Conservation (phyloP, 23 tunicate genomes). For the Styela clava region DNA sequence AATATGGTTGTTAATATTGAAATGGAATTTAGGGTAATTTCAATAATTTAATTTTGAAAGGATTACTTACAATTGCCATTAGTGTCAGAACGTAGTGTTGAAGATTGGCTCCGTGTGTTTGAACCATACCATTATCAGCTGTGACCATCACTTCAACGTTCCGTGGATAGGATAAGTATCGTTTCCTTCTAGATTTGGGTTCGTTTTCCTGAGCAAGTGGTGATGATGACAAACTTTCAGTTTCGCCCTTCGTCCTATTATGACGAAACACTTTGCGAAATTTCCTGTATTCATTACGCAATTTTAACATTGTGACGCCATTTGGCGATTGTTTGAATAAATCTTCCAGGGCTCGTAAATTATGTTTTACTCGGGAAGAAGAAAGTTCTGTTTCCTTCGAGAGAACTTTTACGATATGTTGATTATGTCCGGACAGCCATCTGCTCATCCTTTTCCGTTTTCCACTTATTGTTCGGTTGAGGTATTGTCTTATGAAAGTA, state of each 20-base stretch:
- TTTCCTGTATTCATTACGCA: background rate
- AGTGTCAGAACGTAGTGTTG: slow-evolving; percentile 83
- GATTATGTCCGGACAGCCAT: background rate
- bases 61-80: slow-evolving; percentile 96
- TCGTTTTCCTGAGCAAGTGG: background rate
- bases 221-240: background rate
- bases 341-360: background rate
- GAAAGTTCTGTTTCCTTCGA: background rate
- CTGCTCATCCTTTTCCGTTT: background rate
- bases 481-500: background rate
- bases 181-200: slow-evolving; percentile 38
- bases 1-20: too few relatives aligned
- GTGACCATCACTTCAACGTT: slow-evolving; percentile 93
- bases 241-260: background rate
- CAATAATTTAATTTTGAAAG: too few relatives aligned
- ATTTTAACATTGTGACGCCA: background rate
- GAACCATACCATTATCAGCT: slow-evolving; percentile 61
- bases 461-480: background rate
- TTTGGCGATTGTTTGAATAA: background rate
- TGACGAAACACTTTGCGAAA: background rate
- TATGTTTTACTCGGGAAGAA: background rate
- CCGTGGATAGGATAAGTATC: slow-evolving; percentile 62
- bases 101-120: slow-evolving; percentile 49
- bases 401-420: background rate
- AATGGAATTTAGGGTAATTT: too few relatives aligned